Percentiles rank a stretch among this genome's conserved stretches.
phyloP scores from a whole-genome alignment of 2,113 vertebrate species.

The Struthio camelus region DNA sequence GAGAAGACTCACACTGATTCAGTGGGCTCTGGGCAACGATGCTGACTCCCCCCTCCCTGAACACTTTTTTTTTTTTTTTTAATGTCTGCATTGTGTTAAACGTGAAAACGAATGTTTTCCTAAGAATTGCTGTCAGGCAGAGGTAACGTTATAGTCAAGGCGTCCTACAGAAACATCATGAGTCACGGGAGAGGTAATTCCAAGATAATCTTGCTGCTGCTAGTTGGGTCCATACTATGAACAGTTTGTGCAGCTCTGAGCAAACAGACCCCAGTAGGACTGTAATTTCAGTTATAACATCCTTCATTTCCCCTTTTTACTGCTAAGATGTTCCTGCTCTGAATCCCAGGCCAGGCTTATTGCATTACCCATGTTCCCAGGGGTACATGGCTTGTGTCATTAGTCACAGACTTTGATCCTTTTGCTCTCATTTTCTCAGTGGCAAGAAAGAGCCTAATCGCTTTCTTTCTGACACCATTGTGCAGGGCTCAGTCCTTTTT shows the following conservation, averaged over 20 bases:
- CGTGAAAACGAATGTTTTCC: neutral
- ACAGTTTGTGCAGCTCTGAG: neutral
- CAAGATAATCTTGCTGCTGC: neutral
- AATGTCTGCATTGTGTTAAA: neutral
- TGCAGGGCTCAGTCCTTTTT: neutral
- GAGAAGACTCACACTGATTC: neutral
- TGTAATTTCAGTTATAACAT: neutral
- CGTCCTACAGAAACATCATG: neutral
- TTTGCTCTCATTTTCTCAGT: neutral
- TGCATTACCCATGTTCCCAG: neutral
- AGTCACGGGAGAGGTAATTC: slow-evolving; percentile 51
- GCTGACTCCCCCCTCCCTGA: neutral
- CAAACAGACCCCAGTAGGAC: neutral
- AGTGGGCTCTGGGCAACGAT: neutral
- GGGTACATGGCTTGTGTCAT: neutral
- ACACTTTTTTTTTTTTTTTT: neutral
- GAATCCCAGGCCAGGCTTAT: neutral
- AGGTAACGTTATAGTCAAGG: neutral
- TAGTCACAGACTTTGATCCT: slow-evolving; percentile 29
- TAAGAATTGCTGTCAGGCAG: slow-evolving; percentile 32
- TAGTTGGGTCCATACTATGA: slow-evolving; percentile 21
- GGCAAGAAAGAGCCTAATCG: neutral
- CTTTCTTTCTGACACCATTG: neutral
- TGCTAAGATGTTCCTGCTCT: neutral
- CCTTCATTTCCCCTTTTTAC: neutral